Evolutionary conservation across 1,140 invertebrate genomes (phyloP), one percentile per base, ranked within the genome.

Genomic region (Bombus terrestris): DNA sequence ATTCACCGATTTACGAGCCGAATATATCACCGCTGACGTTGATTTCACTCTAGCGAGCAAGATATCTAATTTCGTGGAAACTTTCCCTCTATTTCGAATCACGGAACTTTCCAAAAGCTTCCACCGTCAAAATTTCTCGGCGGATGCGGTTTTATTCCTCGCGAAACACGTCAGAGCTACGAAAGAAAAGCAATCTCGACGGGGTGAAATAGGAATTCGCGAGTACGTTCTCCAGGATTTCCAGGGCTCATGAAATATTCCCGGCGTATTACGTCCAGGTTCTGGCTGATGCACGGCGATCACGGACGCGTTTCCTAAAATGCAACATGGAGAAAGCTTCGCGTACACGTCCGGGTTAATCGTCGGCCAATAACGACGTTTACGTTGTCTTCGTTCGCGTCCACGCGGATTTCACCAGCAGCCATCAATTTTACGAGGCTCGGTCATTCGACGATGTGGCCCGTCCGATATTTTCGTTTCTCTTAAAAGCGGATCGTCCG

Each of bases 101-200:
- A 12, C n/a, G 12, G 35, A 37, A 25, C 57, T 43, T 35, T 22
- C 28, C 59, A n/a, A 59, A 59, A 53, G 73, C 73, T 25, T 12
- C 10, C 71, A 25, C 32, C 39, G 6, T 77, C 35, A 39, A 77
- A 77, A 43, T 78, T 41, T 32, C n/a, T 25, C 12, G 39, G 1
- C 25, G 13, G 15, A 22, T 10, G 32, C 41, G 37, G 22, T 43
- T 73, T 73, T 62, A 73, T 81, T 62, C 62, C 76, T 71, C 72
- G 22, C 57, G 80, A 69, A 85, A 74, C 78, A 75, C 62, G 53
- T 47, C 43, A 28, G 66, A 9, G 13, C 68, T 32, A 6, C 41
- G 77, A 81, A 81, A 81, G 83, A 62, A 66, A 85, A 39, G 76
- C 79, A 37, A 83, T 81, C 80, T 81, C 80, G 68, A 72, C 79